phyloP scores from a whole-genome alignment of 1,140 invertebrate species.

The Drosophila oshimai region DNA sequence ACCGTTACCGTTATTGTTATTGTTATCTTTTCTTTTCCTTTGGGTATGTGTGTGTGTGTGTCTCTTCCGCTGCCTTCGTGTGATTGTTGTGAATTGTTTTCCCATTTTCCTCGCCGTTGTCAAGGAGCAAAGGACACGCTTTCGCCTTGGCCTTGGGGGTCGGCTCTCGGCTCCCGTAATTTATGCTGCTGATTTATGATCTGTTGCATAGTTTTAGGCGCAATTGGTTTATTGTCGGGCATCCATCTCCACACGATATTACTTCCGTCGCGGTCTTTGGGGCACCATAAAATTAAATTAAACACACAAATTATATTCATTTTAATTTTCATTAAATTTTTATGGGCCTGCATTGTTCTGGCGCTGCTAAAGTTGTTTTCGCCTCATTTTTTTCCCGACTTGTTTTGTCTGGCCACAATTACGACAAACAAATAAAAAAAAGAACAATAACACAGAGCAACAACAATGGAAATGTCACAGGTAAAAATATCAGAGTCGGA shows the following conservation, averaged over 20 bases:
- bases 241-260: constrained; percentile 34
- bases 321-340: constrained; percentile 81
- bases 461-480: constrained; percentile 76
- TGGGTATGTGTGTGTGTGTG: neutral
- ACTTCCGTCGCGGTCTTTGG: constrained; percentile 45
- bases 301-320: constrained; percentile 79
- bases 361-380: constrained; percentile 23
- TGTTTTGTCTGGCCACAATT: constrained; percentile 71
- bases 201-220: constrained; percentile 73
- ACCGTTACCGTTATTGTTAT: constrained; percentile 68
- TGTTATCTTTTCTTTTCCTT: constrained; percentile 54
- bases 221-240: constrained; percentile 46
- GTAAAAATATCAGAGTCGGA: constrained; percentile 60
- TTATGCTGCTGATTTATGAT: constrained; percentile 73
- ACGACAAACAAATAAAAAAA: constrained; percentile 67
- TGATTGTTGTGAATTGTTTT: constrained; percentile 58
- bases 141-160: neutral
- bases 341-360: constrained; percentile 56
- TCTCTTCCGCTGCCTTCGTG: neutral
- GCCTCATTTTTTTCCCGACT: constrained; percentile 13
- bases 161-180: constrained; percentile 24
- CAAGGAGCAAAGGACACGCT: neutral
- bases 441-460: constrained; percentile 5
- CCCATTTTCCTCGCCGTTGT: constrained; percentile 50
- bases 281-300: constrained; percentile 79